Conservation (phyloP, 2,797 vertebrate genomes). For the Caiman crocodilus region DNA sequence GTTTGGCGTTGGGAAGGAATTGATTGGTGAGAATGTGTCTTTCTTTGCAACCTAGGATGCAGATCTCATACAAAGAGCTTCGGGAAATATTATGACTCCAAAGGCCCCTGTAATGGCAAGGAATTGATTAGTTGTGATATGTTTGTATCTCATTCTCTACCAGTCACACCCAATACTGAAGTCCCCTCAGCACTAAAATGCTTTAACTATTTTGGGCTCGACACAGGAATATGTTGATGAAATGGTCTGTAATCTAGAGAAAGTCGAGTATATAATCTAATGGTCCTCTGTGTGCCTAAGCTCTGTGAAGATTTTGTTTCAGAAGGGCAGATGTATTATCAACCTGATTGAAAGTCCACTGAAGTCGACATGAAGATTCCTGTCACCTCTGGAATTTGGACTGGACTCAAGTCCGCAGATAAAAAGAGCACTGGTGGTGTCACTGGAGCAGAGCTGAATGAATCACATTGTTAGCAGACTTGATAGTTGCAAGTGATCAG, state of each 20-base stretch:
- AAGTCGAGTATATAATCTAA: neutral
- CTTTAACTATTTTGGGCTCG: neutral
- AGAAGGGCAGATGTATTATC: neutral
- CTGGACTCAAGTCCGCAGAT: neutral
- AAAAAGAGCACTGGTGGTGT: neutral
- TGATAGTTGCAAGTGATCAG: conserved; percentile 32
- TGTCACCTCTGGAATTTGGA: too few relatives aligned
- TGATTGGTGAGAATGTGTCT: neutral
- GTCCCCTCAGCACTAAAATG: neutral
- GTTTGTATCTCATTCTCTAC: neutral
- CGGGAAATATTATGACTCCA: too few relatives aligned
- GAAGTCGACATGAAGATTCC: neutral
- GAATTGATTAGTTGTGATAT: too few relatives aligned
- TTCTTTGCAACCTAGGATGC: neutral
- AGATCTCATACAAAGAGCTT: neutral
- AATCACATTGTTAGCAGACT: neutral
- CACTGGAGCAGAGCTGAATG: neutral
- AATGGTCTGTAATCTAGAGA: accelerated
- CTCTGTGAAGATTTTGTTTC: neutral
- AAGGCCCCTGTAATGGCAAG: neutral
- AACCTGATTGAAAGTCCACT: neutral
- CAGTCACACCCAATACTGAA: too few relatives aligned
- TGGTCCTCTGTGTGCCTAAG: neutral
- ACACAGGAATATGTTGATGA: neutral
- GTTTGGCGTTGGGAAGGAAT: neutral